Base-by-base conservation (phyloP, 2,113 vertebrate species). In the Pelobates fuscus region DNA sequence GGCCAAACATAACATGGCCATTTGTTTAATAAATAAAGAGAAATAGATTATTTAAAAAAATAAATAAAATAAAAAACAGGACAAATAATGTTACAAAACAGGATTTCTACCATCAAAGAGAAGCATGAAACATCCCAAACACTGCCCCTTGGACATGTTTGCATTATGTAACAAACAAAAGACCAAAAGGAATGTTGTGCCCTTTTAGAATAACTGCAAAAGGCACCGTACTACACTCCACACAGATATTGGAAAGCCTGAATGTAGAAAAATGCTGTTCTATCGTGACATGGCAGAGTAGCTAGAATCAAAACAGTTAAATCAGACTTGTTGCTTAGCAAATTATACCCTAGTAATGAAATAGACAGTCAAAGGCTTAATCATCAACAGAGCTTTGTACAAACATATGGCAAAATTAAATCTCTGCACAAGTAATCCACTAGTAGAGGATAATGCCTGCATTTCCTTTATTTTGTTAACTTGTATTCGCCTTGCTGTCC, bases 401-500 rank as follows among this genome's bases (percentile, higher is more conserved):
- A 30, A 21, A 44, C 41, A 26, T 66, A 18, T 66, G 32, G 52
- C 37, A 49, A 66, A 66, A 43, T 11, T 20, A 49, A 46, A 37
- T 23, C 43, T 4, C 32, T 65, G 20, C 30, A 12, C 30, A 18
- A 52, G 46, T 17, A 43, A 49, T 66, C 14, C 5, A 66, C 12
- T 66, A 46, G 2, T 21, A 24, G 10, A 26, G 26, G 24, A 30
- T 30, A 46, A 41, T 59, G 32, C 58, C 41, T 52, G 11, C 15
- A 59, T 18, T 37, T 59, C 14, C 20, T 18, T 27, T 54, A 24
- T 41, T 21, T 10, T n/a, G n/a, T 8, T 58, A 5, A 23, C 17
- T 58, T 2, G 27, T 32, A 24, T 11, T 41, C 7, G 15, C 57
- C 52, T 57, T 57, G 23, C 29, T 69, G 23, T 4, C 57, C n/a